Percentiles rank a stretch among this genome's conserved stretches.
phyloP scores from a whole-genome alignment of 2,113 vertebrate genomes.

The Macquaria australasica region DNA sequence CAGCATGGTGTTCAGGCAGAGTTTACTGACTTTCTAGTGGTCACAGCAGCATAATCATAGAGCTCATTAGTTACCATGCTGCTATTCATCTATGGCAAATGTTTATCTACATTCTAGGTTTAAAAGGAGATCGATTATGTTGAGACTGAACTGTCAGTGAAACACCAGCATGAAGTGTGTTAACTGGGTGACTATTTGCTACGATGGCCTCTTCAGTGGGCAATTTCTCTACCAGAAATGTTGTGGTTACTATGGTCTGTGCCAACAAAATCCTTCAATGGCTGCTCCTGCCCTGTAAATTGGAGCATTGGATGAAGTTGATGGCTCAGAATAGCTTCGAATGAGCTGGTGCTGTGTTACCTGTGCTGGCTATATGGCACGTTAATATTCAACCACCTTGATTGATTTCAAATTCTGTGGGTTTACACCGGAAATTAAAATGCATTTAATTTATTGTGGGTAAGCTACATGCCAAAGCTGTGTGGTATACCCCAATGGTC shows the following conservation, averaged over 20 bases:
- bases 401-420: background rate
- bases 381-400: background rate
- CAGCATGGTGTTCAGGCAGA: background rate
- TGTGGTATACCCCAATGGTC: constrained; percentile 1
- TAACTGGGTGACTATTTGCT: constrained; percentile 10
- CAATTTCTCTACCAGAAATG: background rate
- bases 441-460: background rate
- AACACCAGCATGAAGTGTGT: background rate
- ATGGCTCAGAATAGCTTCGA: constrained; percentile 33
- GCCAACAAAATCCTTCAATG: background rate
- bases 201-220: background rate
- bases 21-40: background rate
- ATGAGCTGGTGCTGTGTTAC: constrained; percentile 2
- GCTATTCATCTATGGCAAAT: background rate
- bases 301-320: background rate
- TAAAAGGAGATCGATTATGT: background rate
- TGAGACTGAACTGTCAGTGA: background rate
- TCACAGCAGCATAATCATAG: background rate
- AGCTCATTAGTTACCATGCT: background rate
- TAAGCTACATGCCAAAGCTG: background rate
- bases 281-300: constrained; percentile 1
- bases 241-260: background rate
- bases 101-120: background rate
- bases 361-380: background rate
- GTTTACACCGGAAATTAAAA: constrained; percentile 41